phyloP scores from a whole-genome alignment of 2,113 vertebrate species.

The Chaetodon trifascialis region DNA sequence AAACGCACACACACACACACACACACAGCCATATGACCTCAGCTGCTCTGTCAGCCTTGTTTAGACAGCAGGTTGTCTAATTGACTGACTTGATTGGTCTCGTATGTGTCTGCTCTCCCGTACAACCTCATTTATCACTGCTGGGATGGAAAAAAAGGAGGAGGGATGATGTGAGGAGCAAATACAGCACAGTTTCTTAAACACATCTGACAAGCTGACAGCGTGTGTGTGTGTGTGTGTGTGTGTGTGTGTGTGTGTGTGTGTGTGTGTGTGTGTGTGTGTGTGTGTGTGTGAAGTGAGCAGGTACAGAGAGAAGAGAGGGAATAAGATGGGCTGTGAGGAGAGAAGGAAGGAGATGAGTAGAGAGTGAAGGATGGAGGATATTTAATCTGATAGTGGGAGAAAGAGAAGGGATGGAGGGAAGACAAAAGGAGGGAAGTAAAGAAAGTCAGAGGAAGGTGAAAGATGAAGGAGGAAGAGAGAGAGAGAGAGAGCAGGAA shows the following conservation, averaged over 20 bases:
- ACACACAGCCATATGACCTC: slow-evolving; percentile 32
- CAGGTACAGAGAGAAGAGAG: not conserved
- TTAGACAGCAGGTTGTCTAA: slow-evolving; percentile 70
- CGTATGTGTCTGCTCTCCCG: slow-evolving; percentile 58
- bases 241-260: not conserved
- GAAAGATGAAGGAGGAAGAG: not conserved
- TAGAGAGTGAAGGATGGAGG: slow-evolving; percentile 2
- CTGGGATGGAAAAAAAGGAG: slow-evolving; percentile 2
- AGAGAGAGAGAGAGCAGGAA: not conserved
- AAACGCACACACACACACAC: slow-evolving; percentile 21
- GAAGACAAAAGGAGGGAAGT: slow-evolving; percentile 19
- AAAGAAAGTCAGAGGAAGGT: not conserved
- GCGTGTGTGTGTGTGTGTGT: not conserved
- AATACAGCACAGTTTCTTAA: slow-evolving; percentile 37
- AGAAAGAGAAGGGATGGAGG: not conserved
- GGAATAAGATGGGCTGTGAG: not conserved
- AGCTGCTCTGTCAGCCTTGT: slow-evolving; percentile 45
- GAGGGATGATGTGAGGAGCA: slow-evolving; percentile 13
- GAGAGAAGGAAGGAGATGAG: not conserved
- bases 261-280: not conserved
- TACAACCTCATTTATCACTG: slow-evolving; percentile 59
- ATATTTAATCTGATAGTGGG: slow-evolving; percentile 18
- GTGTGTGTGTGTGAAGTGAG: not conserved
- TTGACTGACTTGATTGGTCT: slow-evolving; percentile 73
- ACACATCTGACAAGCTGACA: slow-evolving; percentile 44